Conservation (phyloP, 2,888 invertebrate species). For the Pycnomerus fuliginosus region DNA sequence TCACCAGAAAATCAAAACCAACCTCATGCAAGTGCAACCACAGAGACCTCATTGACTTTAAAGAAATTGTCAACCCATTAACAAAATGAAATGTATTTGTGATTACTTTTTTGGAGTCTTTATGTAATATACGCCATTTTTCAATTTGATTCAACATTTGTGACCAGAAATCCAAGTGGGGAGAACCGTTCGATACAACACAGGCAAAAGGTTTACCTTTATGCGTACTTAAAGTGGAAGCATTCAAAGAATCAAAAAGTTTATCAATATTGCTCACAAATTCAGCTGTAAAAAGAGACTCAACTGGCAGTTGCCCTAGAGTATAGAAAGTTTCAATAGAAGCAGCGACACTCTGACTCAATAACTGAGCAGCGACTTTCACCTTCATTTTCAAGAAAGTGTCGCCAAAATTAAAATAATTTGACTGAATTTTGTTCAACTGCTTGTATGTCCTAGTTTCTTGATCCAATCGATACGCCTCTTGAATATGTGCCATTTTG, state of each 20-base stretch:
- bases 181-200: constrained; percentile 11
- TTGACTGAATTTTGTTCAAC: not conserved
- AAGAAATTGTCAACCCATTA: constrained; percentile 8
- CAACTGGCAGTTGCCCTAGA: not conserved
- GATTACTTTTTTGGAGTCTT: constrained; percentile 3
- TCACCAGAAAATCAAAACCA: no score
- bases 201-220: constrained; percentile 20
- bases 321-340: not conserved
- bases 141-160: constrained; percentile 11
- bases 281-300: not conserved
- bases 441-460: not conserved
- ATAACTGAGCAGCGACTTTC: not conserved
- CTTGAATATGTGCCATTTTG: not conserved
- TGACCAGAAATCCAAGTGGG: constrained; percentile 17
- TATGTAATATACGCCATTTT: constrained; percentile 17
- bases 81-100: constrained; percentile 10
- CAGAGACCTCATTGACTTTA: constrained; percentile 8
- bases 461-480: not conserved
- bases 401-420: not conserved
- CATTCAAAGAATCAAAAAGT: not conserved
- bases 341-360: not conserved
- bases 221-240: no score
- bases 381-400: not conserved
- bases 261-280: not conserved
- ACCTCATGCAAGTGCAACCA: no score